Evolutionary conservation across 2,797 vertebrate species (phyloP).

Genomic region (Peromyscus nudipes): DNA sequence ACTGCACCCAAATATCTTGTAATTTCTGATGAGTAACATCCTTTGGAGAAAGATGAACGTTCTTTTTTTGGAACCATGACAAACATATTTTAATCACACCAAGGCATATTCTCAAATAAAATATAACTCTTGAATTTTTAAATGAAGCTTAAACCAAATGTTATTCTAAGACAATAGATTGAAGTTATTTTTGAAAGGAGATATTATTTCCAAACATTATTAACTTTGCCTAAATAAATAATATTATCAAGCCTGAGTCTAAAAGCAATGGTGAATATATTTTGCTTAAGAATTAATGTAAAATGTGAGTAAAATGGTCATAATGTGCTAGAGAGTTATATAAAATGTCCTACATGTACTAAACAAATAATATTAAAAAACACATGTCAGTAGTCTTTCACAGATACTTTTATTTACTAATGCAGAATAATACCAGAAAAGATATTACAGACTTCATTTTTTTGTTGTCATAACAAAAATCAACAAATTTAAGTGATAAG

Average conservation of each 20-base stretch:
- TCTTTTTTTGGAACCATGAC: background rate
- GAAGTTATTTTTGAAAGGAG: constrained; percentile 10
- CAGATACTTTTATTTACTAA: constrained; percentile 19
- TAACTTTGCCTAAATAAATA: constrained; percentile 42
- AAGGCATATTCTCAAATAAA: constrained; percentile 22
- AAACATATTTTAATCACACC: constrained; percentile 33
- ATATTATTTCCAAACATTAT: background rate
- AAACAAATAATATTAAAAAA: background rate
- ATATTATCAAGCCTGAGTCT: background rate
- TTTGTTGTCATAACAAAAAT: background rate
- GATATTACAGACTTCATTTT: background rate
- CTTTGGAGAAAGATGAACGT: background rate
- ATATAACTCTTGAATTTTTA: background rate
- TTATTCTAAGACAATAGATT: background rate
- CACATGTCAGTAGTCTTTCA: background rate
- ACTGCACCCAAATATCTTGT: background rate
- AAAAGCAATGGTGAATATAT: background rate
- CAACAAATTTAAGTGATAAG: background rate
- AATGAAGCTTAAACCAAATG: constrained; percentile 27
- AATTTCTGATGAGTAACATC: background rate
- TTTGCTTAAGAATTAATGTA: background rate
- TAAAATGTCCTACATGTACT: background rate
- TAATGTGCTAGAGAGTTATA: background rate
- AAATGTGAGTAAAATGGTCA: background rate
- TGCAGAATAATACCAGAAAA: background rate